Base-by-base conservation (phyloP, 37 sponge, comb jelly and placozoan species). In the Ephydatia muelleri region DNA sequence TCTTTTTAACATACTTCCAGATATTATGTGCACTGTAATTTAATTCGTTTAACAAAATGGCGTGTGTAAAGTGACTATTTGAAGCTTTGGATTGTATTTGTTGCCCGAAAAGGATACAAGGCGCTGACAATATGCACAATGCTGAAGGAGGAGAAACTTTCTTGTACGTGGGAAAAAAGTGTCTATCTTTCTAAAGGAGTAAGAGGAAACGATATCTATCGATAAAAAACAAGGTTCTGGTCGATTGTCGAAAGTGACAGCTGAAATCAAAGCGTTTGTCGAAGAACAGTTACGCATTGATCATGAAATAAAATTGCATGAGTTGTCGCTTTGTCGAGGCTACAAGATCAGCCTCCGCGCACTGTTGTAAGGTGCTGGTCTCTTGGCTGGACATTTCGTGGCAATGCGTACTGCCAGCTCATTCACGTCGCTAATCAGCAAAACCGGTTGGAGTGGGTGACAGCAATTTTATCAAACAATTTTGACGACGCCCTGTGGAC, bases 361-460 rank as follows among this genome's bases (percentile, higher is more conserved):
- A 32, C 23, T 68, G 70, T 28, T 43, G 81, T 2, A 32, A 38
- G 14, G 21, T 23, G 0, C 70, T 81, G 4, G 81, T n/a, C n/a
- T n/a, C n/a, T n/a, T n/a, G n/a, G 81, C 36, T 81, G 81, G 81
- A 81, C 81, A 0, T 68, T 9, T 21, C 81, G 81, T 1, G 81
- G 81, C 22, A 36, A 43, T 22, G 81, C 81, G 27, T 81, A 81
- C 38, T 81, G 81, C 39, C 81, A 81, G 68, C 38, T 81, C 11
- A 81, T 81, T 33, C 81, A 35, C 28, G 81, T 1, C 12, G 70
- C 34, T 29, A 81, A 68, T 40, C 19, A 64, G 23, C 69, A 32
- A 36, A 81, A 81, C 19, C 0, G 69, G 30, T 38, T 67, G 81
- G 81, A 36, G 69, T 81, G 81, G 81, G 49, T 36, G 13, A 36